Base-by-base conservation (phyloP, 2,113 vertebrate species). In the Mola mola region DNA sequence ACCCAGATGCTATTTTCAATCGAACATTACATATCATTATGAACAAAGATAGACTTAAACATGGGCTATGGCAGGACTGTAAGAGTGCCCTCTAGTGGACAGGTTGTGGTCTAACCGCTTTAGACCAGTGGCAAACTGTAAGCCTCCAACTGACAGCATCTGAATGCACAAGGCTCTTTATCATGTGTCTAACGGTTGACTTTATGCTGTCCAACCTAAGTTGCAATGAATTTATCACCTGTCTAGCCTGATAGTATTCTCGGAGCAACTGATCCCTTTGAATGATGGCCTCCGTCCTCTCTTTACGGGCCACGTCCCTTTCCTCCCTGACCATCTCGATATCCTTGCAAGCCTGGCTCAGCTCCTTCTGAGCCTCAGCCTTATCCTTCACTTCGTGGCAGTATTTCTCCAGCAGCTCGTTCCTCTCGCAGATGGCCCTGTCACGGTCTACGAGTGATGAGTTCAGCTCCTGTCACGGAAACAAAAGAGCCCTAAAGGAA, bases 391-490 rank as follows among this genome's bases (percentile, higher is more conserved):
- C 94, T 84, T 96, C 95, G 49, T 94, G 93, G 81, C 94, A 95
- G 83, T 94, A 95, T 73, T 95, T 95, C 85, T 97, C 95, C 82
- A 96, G 91, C 66, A 97, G 92, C 83, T 97, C 95, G 66, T 96
- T 95, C 78, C 93, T 91, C 83, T 97, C 94, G 59, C 92, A 95
- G 78, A 94, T 93, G 17, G 95, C 92, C 80, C 92, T 83, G 88
- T 94, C 95, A 40, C 96, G 91, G 84, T 95, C 95, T 83, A 95
- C 92, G 76, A 95, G 79, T 34, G 93, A 94, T 0, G 92, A 96
- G 85, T 94, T 94, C 48, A 94, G 84, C 74, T 94, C 93, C 94
- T 95, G 79, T 15, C 46, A 25, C 24, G 36, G 34, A 33, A 69
- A 69, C 29, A 70, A 81, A 3, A 19, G 33, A n/a, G n/a, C n/a